phyloP scores from a whole-genome alignment of 2,888 invertebrate species.

The Stramonita haemastoma region DNA sequence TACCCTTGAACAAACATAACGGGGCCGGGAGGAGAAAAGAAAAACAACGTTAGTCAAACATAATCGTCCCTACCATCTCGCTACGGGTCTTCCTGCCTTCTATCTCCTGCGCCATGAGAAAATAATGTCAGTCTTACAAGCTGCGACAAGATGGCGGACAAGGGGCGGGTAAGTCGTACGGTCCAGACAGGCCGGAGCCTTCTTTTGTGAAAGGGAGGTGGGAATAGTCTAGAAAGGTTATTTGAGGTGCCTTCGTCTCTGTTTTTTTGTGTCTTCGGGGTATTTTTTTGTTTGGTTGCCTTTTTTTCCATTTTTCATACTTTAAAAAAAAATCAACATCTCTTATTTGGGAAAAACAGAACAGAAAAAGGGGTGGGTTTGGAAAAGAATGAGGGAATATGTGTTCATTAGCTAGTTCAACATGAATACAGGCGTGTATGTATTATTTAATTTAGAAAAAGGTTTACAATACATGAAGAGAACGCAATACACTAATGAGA shows the following conservation, averaged over 20 bases:
- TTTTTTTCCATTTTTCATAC: too few species aligned
- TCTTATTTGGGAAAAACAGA: too few species aligned
- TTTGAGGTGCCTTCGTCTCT: too few species aligned
- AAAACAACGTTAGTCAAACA: conserved; percentile 33
- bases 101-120: background rate
- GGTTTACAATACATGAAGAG: too few species aligned
- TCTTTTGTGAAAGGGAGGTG: conserved; percentile 19
- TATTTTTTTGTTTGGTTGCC: too few species aligned
- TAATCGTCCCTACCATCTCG: conserved; percentile 21
- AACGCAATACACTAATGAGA: too few species aligned
- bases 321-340: too few species aligned
- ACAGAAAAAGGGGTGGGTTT: too few species aligned
- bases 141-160: conserved; percentile 29
- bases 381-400: too few species aligned
- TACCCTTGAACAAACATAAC: conserved; percentile 21
- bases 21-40: background rate
- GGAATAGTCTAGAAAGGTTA: background rate
- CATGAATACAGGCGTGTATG: background rate
- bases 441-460: background rate
- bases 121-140: background rate
- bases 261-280: too few species aligned
- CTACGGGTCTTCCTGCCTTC: background rate
- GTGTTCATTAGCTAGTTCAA: background rate
- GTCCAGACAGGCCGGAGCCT: conserved; percentile 33
- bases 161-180: conserved; percentile 9